phyloP scores from a whole-genome alignment of 1,140 invertebrate genomes.

The Spodoptera litura region DNA sequence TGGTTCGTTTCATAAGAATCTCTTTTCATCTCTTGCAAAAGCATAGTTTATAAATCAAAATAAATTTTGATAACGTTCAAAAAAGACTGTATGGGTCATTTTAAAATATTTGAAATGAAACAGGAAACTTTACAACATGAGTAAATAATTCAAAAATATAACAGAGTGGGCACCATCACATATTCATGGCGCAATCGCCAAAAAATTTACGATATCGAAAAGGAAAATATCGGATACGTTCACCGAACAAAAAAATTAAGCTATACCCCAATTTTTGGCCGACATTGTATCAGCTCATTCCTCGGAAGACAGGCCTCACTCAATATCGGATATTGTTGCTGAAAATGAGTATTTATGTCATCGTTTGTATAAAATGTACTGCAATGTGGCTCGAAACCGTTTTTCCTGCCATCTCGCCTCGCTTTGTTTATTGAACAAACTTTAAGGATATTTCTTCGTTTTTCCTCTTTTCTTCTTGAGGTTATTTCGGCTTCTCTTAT shows the following conservation, averaged over 20 bases:
- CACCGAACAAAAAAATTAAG: slow-evolving; percentile 49
- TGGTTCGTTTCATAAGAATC: too few species aligned
- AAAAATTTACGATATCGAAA: slow-evolving; percentile 46
- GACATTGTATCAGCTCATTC: slow-evolving; percentile 60
- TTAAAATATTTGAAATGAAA: background rate
- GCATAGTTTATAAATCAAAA: too few species aligned
- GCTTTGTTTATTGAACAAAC: slow-evolving; percentile 72
- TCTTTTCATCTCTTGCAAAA: too few species aligned
- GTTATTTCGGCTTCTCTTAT: slow-evolving; percentile 49
- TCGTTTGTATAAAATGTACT: slow-evolving; percentile 83
- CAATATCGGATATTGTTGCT: slow-evolving; percentile 86
- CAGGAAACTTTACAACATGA: background rate
- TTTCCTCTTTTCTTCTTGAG: slow-evolving; percentile 49
- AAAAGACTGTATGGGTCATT: background rate
- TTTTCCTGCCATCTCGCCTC: slow-evolving; percentile 66
- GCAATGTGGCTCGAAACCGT: slow-evolving; percentile 62
- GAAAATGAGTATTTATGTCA: slow-evolving; percentile 85
- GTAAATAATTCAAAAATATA: slow-evolving; percentile 35
- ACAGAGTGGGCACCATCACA: slow-evolving; percentile 21
- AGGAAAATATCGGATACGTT: slow-evolving; percentile 44
- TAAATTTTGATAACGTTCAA: too few species aligned
- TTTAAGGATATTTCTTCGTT: slow-evolving; percentile 63
- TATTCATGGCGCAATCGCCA: slow-evolving; percentile 43
- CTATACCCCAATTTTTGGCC: slow-evolving; percentile 53
- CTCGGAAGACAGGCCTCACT: slow-evolving; percentile 81